Evolutionary conservation across 2,113 vertebrate species (phyloP), one percentile per base, ranked within the genome.

Genomic region (Canis aureus): DNA sequence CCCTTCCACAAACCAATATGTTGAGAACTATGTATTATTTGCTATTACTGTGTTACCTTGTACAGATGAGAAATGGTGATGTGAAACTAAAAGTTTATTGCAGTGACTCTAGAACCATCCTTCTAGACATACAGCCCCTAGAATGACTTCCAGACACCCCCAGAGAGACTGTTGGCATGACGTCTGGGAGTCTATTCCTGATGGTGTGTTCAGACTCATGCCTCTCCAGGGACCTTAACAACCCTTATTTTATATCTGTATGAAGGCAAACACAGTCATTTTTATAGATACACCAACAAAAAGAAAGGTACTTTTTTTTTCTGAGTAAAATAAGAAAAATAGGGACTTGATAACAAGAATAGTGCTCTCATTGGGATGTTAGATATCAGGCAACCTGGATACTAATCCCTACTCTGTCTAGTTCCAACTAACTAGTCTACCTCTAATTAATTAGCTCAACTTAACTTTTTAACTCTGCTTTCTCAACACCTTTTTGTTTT

Each of bases 31-130:
- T 25, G 22, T 85, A 27, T 38, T 83, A 25, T 62, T 91, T 93
- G 55, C 49, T 88, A 66, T 91, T 15, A 84, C 19, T 66, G 9
- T 32, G n/a, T 67, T 79, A 93, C 92, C 96, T 97, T 95, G 66
- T 78, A 89, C 85, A 94, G 60, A 71, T 66, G 19, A 94, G 57
- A 94, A 35, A 53, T 17, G 11, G 76, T 71, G 43, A 57, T 86
- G 57, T 55, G 60, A 67, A 82, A 74, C n/a, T 11, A 20, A 92
- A 80, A 66, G 32, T 88, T 85, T 82, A 94, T 27, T 83, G 51
- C 29, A 73, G 10, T 79, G 11, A 3, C 91, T 95, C 19, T 93
- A 67, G 53, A 78, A 86, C n/a, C 66, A 79, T 35, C 7, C 32
- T 88, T 27, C 15, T 59, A 82, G 79, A 16, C 20, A 32, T 3